Conservation (phyloP, 2,797 vertebrate genomes). For the Pitangus sulphuratus region DNA sequence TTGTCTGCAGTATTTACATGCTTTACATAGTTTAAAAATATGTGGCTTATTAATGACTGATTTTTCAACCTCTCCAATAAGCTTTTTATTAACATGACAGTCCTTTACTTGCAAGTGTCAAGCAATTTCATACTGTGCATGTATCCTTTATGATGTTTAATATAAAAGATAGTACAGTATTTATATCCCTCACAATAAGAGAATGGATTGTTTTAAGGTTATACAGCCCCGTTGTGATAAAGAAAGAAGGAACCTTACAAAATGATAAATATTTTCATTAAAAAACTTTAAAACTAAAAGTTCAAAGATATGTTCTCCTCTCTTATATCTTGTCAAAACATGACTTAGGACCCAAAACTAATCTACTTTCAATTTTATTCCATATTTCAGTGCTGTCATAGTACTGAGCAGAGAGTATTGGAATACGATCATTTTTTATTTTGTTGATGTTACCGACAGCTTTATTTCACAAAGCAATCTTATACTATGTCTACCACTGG, state of each 20-base stretch:
- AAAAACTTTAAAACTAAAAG: conserved; percentile 88
- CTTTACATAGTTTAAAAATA: conserved; percentile 77
- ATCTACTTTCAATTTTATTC: conserved; percentile 98
- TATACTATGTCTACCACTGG: conserved; percentile 90
- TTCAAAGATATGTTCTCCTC: conserved; percentile 82
- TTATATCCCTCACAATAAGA: conserved; percentile 76
- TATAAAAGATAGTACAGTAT: conserved; percentile 76
- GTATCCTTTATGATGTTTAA: conserved; percentile 74
- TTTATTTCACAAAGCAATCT: conserved; percentile 99
- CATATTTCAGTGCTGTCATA: conserved; percentile 98
- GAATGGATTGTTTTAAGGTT: conserved; percentile 81
- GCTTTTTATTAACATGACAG: conserved; percentile 74
- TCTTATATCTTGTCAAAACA: conserved; percentile 91
- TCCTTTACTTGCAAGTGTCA: conserved; percentile 68
- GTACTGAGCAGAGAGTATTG: conserved; percentile 86
- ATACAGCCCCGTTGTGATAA: conserved; percentile 73
- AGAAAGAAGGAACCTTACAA: conserved; percentile 81
- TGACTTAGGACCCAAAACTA: conserved; percentile 97
- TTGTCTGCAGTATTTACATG: conserved; percentile 72
- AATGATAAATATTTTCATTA: conserved; percentile 89
- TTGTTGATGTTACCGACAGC: conserved; percentile 96
- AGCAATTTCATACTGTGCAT: neutral
- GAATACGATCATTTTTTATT: conserved; percentile 95
- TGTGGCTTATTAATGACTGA: conserved; percentile 76
- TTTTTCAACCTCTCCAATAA: conserved; percentile 72